phyloP scores from a whole-genome alignment of 1,140 invertebrate genomes.

The Drosophila bifasciata region DNA sequence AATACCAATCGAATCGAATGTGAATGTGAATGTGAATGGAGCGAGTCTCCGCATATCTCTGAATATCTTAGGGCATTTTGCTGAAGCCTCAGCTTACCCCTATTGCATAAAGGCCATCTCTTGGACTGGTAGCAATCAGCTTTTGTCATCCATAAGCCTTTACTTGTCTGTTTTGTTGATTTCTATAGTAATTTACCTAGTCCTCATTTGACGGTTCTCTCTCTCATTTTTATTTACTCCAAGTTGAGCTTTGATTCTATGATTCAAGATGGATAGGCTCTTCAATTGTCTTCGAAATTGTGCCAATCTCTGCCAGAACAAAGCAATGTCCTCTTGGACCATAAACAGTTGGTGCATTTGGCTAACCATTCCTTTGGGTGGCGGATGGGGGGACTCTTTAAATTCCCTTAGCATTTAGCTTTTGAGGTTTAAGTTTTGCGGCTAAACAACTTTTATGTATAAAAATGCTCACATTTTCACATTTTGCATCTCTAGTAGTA shows the following conservation, averaged over 20 bases:
- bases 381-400: not conserved
- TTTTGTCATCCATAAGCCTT: not conserved
- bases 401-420: no score
- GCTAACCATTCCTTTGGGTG: no score
- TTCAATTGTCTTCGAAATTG: no score
- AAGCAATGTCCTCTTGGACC: no score
- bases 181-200: not conserved
- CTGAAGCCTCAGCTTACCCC: conserved; percentile 11
- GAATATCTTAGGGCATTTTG: conserved; percentile 33
- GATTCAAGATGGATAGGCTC: no score
- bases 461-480: not conserved
- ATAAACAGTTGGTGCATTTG: no score
- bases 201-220: no score
- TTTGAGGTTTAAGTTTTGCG: no score
- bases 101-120: conserved; percentile 30
- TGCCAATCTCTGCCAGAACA: no score
- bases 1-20: conserved; percentile 20
- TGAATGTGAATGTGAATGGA: conserved; percentile 18
- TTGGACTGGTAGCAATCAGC: conserved; percentile 3
- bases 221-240: no score
- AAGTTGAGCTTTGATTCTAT: no score
- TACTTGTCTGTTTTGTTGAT: not conserved
- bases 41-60: conserved; percentile 22
- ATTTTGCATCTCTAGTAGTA: conserved; percentile 39
- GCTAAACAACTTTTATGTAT: no score